Percentiles rank a stretch among this genome's conserved stretches.
Evolutionary conservation across 1,140 invertebrate species (phyloP).

Genomic region (Goniozus legneri): DNA sequence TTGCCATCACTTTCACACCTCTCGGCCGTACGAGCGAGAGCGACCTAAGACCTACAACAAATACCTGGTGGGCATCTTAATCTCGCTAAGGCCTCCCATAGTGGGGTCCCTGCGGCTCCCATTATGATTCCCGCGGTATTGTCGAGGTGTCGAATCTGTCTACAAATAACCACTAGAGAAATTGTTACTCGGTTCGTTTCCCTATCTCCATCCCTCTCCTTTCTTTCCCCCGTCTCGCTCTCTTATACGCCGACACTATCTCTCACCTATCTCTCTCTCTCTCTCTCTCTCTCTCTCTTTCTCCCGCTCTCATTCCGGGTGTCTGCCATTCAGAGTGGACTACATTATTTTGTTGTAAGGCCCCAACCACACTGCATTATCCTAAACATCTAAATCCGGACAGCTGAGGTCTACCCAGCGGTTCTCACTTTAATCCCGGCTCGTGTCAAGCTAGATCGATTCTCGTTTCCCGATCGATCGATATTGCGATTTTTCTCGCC

Average conservation of each 20-base stretch:
- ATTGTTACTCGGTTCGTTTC: conserved; percentile 35
- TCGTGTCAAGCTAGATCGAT: too few relatives aligned
- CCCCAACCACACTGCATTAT: conserved; percentile 49
- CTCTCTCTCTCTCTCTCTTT: conserved; percentile 14
- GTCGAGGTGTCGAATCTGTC: conserved; percentile 53
- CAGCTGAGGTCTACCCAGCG: conserved; percentile 44
- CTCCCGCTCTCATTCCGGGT: conserved; percentile 25
- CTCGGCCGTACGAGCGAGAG: conserved; percentile 28
- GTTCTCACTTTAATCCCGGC: too few relatives aligned
- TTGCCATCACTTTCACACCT: conserved; percentile 50
- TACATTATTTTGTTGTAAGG: conserved; percentile 54
- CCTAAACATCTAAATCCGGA: conserved; percentile 57
- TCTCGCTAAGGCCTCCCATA: conserved; percentile 40
- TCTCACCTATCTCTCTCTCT: conserved; percentile 9
- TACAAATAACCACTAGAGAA: conserved; percentile 54
- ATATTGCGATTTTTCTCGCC: too few relatives aligned
- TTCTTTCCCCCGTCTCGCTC: background rate
- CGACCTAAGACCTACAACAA: conserved; percentile 41
- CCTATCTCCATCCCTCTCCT: conserved; percentile 9
- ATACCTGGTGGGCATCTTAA: conserved; percentile 47
- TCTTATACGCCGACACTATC: background rate
- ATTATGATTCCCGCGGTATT: conserved; percentile 49
- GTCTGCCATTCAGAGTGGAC: conserved; percentile 47
- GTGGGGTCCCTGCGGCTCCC: conserved; percentile 28
- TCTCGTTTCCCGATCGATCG: too few relatives aligned